Percentiles rank a stretch among this genome's conserved stretches.
Evolutionary conservation across 2,113 vertebrate species (phyloP).

Genomic region (Corythoichthys intestinalis): DNA sequence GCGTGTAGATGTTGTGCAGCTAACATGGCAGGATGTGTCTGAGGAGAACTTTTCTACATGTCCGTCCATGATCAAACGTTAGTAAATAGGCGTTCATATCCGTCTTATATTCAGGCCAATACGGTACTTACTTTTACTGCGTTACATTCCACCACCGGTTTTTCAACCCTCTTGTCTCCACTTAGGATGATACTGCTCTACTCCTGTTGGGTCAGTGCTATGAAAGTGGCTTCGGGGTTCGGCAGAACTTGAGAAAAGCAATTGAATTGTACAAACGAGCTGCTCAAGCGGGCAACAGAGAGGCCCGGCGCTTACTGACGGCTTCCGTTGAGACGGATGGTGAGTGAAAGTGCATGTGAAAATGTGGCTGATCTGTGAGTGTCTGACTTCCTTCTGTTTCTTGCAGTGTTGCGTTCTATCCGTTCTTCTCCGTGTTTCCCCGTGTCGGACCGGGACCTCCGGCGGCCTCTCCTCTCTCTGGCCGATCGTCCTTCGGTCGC

Average conservation of each 20-base stretch:
- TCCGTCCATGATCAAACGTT: too few species aligned
- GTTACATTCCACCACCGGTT: neutral
- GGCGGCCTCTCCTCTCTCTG: slow-evolving; percentile 16
- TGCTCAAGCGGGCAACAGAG: slow-evolving; percentile 68
- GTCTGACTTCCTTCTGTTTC: neutral
- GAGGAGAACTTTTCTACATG: too few species aligned
- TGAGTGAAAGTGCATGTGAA: slow-evolving; percentile 27
- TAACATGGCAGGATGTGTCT: too few species aligned
- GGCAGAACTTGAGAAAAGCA: slow-evolving; percentile 66
- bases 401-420: slow-evolving; percentile 61
- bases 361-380: neutral
- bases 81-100: too few species aligned
- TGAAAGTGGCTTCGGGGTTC: slow-evolving; percentile 81
- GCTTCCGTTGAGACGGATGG: slow-evolving; percentile 33
- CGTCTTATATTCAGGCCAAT: too few species aligned
- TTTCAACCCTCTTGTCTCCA: slow-evolving; percentile 23
- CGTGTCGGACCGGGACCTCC: neutral
- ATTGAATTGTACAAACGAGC: slow-evolving; percentile 74
- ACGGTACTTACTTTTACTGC: neutral
- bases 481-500: neutral
- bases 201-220: slow-evolving; percentile 85
- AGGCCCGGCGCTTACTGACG: slow-evolving; percentile 65
- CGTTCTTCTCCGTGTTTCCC: slow-evolving; percentile 69
- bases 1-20: too few species aligned
- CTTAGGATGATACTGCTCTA: slow-evolving; percentile 81